These are phyloP conservation scores for Trachymyrmex cornetzi DNA, from an alignment of 1,140 invertebrate genomes.

Conservation along the genomic window DNA sequence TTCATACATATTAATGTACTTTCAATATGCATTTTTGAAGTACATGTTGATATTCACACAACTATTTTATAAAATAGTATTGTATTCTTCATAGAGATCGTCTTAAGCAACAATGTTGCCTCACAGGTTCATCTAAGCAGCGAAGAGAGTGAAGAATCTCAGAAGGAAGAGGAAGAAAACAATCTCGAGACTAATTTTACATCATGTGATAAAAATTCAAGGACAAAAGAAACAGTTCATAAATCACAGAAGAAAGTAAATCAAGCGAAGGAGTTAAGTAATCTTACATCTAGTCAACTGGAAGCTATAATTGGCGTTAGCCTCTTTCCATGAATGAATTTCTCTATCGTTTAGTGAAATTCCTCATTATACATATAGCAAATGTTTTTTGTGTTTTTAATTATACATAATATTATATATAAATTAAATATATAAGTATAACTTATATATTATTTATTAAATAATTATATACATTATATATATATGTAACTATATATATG, in stretches of 20 bases:
- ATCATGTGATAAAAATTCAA: slow-evolving; percentile 56
- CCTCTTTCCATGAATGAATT: slow-evolving; percentile 55
- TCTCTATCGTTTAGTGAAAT: neutral
- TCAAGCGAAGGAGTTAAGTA: slow-evolving; percentile 66
- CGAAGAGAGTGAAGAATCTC: slow-evolving; percentile 80
- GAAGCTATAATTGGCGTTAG: slow-evolving; percentile 78
- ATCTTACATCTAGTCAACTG: slow-evolving; percentile 79
- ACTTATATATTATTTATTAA: no score
- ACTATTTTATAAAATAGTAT: slow-evolving; percentile 31
- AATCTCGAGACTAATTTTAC: slow-evolving; percentile 43
- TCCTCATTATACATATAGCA: neutral
- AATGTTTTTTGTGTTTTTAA: neutral
- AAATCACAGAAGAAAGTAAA: slow-evolving; percentile 48
- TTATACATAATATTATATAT: no score
- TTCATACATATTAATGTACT: neutral
- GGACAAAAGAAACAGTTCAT: slow-evolving; percentile 56
- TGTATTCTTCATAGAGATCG: neutral
- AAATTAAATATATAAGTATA: no score
- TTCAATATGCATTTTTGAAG: slow-evolving; percentile 22
- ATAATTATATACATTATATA: no score
- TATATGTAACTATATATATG: no score
- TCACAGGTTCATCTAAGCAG: slow-evolving; percentile 80
- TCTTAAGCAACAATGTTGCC: slow-evolving; percentile 60
- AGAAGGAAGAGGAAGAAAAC: slow-evolving; percentile 76
- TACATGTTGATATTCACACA: neutral